Conservation (phyloP, 2,113 vertebrate species). For the Edolisoma coerulescens region DNA sequence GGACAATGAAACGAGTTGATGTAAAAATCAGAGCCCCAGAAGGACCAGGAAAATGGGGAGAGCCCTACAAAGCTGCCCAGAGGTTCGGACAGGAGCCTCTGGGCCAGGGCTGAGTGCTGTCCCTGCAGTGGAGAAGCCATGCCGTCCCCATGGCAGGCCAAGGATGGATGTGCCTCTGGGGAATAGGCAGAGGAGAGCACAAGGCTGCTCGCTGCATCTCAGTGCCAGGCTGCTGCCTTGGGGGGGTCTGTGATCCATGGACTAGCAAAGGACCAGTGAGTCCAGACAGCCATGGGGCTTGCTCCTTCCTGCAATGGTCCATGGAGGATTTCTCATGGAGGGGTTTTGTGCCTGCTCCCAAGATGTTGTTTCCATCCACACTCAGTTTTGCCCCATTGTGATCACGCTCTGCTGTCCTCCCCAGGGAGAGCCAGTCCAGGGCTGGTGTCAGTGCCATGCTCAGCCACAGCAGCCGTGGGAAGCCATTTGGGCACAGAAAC, state of each 20-base stretch:
- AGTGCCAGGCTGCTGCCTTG: neutral
- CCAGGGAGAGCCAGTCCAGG: neutral
- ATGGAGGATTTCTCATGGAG: neutral
- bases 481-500: neutral
- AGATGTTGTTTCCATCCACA: neutral
- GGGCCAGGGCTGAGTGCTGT: neutral
- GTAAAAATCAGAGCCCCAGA: neutral
- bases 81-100: neutral
- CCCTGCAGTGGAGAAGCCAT: neutral
- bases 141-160: too few relatives aligned
- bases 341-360: neutral
- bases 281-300: neutral
- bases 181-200: neutral
- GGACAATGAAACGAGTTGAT: neutral
- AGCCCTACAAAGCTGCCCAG: neutral
- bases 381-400: neutral
- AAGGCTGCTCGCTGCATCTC: accelerated
- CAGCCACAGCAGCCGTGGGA: neutral
- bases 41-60: neutral
- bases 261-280: neutral
- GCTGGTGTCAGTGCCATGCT: neutral
- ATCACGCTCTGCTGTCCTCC: neutral
- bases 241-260: neutral
- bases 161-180: neutral
- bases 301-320: neutral